Percentiles rank a stretch among this genome's conserved stretches.
These are phyloP conservation scores for Calameuta pallipes DNA, from an alignment of 2,888 invertebrate species.

Conservation along the genomic window DNA sequence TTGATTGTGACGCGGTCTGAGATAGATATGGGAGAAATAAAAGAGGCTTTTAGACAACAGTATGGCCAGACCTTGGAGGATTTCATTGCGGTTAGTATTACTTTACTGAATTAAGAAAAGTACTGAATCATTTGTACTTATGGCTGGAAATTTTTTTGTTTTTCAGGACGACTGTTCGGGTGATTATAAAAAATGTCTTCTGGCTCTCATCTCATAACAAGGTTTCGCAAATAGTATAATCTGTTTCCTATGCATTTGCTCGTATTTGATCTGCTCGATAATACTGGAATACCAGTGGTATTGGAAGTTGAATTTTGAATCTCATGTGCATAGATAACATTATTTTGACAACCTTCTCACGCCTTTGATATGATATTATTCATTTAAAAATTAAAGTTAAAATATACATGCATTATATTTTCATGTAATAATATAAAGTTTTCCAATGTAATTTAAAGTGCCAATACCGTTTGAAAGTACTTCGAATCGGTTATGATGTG, in stretches of 20 bases:
- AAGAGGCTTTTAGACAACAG: conserved; percentile 78
- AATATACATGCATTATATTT: not conserved
- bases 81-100: conserved; percentile 77
- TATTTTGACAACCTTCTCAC: not conserved
- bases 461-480: not conserved
- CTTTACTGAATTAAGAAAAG: conserved; percentile 6
- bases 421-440: not conserved
- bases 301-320: not conserved
- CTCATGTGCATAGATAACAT: not conserved
- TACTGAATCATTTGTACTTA: conserved; percentile 19
- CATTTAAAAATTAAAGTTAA: not conserved
- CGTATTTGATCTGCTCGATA: not conserved
- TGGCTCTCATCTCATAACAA: conserved; percentile 72
- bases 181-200: conserved; percentile 85
- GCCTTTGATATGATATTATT: not conserved
- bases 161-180: conserved; percentile 85
- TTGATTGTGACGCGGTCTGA: conserved; percentile 86
- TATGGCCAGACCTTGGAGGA: conserved; percentile 83
- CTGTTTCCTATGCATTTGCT: not conserved
- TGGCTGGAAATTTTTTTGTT: conserved; percentile 36
- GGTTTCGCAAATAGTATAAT: not conserved
- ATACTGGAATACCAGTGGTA: not conserved
- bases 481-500: not conserved
- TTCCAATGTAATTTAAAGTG: not conserved
- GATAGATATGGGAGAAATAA: conserved; percentile 88